A percentile compares a stretch with the other conserved stretches of the same genome.
phyloP scores from a whole-genome alignment of 2,113 vertebrate species.

The Camelus dromedarius region DNA sequence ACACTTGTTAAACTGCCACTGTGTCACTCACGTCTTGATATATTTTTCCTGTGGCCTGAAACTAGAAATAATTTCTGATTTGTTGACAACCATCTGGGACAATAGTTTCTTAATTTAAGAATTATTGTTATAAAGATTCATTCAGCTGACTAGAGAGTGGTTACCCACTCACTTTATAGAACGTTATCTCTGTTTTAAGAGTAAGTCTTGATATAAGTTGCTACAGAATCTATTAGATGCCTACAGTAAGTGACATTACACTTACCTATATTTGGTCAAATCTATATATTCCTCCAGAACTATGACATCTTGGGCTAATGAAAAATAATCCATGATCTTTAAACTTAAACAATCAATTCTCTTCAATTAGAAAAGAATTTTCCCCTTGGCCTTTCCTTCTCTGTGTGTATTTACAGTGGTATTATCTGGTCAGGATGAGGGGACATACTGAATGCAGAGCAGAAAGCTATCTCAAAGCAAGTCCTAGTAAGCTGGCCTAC shows the following conservation, averaged over 20 bases:
- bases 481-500: not conserved
- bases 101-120: not conserved
- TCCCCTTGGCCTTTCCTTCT: not conserved
- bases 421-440: not conserved
- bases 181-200: not conserved
- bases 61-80: slow-evolving; percentile 42
- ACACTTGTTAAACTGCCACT: not conserved
- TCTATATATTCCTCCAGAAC: not conserved
- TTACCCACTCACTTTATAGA: not conserved
- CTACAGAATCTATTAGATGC: not conserved
- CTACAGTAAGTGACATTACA: not conserved
- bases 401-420: not conserved
- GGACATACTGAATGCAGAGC: not conserved
- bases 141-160: not conserved
- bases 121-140: not conserved
- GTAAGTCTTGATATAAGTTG: not conserved
- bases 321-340: not conserved
- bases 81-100: not conserved
- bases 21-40: not conserved
- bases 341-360: not conserved
- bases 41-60: not conserved
- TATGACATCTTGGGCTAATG: not conserved
- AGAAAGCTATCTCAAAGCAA: not conserved
- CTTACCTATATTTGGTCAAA: not conserved
- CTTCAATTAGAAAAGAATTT: slow-evolving; percentile 8